phyloP scores from a whole-genome alignment of 1,140 invertebrate species.

The Brevipalpus yothersi region DNA sequence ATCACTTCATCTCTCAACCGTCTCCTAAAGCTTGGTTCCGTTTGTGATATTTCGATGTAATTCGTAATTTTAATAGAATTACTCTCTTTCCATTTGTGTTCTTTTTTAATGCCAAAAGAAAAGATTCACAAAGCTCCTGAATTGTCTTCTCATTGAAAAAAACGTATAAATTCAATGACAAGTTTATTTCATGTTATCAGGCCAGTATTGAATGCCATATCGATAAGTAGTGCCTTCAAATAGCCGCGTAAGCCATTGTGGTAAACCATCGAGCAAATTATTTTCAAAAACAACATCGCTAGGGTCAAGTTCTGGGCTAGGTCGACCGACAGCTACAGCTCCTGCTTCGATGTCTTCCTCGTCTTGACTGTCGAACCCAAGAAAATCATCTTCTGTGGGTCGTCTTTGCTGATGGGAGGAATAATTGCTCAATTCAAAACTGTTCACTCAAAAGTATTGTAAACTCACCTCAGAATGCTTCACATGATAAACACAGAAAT shows the following conservation, averaged over 20 bases:
- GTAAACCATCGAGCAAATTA: constrained; percentile 62
- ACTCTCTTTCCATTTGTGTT: constrained; percentile 39
- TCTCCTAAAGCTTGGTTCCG: not conserved
- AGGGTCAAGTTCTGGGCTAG: not conserved
- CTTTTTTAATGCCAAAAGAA: constrained; percentile 34
- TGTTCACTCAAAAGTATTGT: not conserved
- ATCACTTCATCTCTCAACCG: not conserved
- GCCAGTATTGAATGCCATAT: constrained; percentile 92
- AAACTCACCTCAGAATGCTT: constrained; percentile 40
- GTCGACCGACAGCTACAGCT: constrained; percentile 14
- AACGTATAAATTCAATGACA: not conserved
- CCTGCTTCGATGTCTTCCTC: constrained; percentile 31
- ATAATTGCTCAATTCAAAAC: not conserved
- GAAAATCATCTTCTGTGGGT: constrained; percentile 13
- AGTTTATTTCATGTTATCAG: constrained; percentile 29
- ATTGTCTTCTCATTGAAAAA: not conserved
- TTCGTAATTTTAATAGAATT: constrained; percentile 44
- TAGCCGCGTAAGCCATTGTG: constrained; percentile 84
- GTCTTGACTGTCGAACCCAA: constrained; percentile 16
- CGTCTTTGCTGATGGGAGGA: not conserved
- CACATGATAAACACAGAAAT: constrained; percentile 95
- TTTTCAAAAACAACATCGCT: constrained; percentile 24
- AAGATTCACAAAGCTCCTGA: constrained; percentile 7
- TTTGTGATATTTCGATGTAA: not conserved
- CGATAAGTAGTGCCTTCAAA: constrained; percentile 84